Base-by-base conservation (phyloP, 2,797 vertebrate species). In the Propithecus perrieri region DNA sequence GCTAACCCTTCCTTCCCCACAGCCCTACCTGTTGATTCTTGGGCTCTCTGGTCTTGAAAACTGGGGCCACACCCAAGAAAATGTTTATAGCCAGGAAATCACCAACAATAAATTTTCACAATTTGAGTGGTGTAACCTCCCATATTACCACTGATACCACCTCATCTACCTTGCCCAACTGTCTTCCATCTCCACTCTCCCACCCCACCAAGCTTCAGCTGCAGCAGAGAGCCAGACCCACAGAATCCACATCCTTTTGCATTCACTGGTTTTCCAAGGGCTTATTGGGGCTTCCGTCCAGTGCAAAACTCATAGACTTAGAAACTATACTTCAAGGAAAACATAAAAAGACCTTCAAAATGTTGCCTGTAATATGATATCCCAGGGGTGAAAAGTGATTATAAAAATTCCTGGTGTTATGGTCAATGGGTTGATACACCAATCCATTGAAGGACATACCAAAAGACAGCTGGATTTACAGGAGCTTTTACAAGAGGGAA, bases 161-260 rank as follows among this genome's bases (percentile, higher is more conserved):
- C 33, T 63, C 76, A 14, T 30, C 43, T 48, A 35, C 57, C 30
- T 75, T 43, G 55, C 24, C 30, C 24, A 30, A 9, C 59, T 84
- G 30, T 75, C 28, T 72, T 79, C 83, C 85, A 48, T 28, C 2
- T 20, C 59, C 48, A 5, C 38, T 61, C 24, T 84, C 59, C 12
- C 57, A 41, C n/a, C 24, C 22, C 46, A 61, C 17, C 48, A 90
- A 74, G 43, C 61, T 35, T 24, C 85, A 87, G 72, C 71, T 71
- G 11, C 13, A 55, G 69, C 53, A 50, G 17, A 26, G 5, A 90
- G 15, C 61, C 75, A 86, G 53, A 55, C n/a, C 69, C 41, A 89
- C 86, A 86, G n/a, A 93, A 96, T 72, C 69, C 75, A 85, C 79
- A 53, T 35, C 69, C 53, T 65, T 78, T 90, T 83, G 81, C 61